Evolutionary conservation across 2,888 invertebrate genomes (phyloP).

Genomic region (Torymus tubicola): DNA sequence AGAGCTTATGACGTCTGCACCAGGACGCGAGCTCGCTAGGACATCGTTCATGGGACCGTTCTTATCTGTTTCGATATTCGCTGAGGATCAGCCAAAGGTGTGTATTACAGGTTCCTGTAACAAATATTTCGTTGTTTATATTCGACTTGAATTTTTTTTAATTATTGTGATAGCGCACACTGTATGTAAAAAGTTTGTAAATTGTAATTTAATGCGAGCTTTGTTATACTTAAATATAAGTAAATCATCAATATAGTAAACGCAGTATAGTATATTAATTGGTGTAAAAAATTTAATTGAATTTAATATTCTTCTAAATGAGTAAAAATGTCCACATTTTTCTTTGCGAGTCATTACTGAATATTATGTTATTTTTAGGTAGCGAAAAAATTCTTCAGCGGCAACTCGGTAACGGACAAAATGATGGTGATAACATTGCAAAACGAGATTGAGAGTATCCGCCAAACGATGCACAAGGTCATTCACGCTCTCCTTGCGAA

Average conservation of each 20-base stretch:
- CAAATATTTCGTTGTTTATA: too few species aligned
- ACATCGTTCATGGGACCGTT: slow-evolving; percentile 95
- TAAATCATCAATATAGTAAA: too few species aligned
- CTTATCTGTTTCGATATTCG: slow-evolving; percentile 92
- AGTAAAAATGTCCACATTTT: too few species aligned
- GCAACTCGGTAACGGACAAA: slow-evolving; percentile 80
- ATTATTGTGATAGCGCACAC: too few species aligned
- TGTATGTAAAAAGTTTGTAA: too few species aligned
- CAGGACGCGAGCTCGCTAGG: slow-evolving; percentile 90
- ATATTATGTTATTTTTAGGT: slow-evolving; percentile 70
- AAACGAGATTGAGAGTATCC: slow-evolving; percentile 87
- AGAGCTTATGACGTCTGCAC: slow-evolving; percentile 84
- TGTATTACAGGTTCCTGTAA: not conserved
- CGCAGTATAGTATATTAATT: too few species aligned
- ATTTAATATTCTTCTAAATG: too few species aligned
- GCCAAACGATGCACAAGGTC: slow-evolving; percentile 87
- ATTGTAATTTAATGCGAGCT: too few species aligned
- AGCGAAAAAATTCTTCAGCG: slow-evolving; percentile 85
- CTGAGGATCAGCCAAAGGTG: slow-evolving; percentile 91
- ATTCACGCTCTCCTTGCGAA: slow-evolving; percentile 91
- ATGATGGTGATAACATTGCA: slow-evolving; percentile 85
- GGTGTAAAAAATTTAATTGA: too few species aligned
- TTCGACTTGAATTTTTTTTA: too few species aligned
- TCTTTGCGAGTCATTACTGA: too few species aligned
- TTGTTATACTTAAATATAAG: too few species aligned